Evolutionary conservation across 2,888 invertebrate genomes (phyloP).

Genomic region (Molanna angustata): DNA sequence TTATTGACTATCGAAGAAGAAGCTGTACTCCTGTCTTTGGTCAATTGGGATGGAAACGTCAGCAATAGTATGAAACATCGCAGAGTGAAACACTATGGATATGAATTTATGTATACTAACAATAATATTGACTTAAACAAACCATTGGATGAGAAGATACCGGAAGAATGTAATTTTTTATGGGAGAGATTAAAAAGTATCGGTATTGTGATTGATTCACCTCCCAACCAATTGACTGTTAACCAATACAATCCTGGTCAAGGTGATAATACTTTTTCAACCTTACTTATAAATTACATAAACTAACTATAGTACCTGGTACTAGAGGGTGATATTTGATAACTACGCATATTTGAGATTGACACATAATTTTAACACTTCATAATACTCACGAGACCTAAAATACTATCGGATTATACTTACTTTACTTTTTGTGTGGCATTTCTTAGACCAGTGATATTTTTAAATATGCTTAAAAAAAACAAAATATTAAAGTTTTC

Average conservation of each 20-base stretch:
- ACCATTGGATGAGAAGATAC: slow-evolving; percentile 68
- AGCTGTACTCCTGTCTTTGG: slow-evolving; percentile 52
- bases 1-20: slow-evolving; percentile 75
- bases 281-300: too few relatives aligned
- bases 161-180: slow-evolving; percentile 64
- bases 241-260: slow-evolving; percentile 84
- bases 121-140: slow-evolving; percentile 77
- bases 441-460: too few relatives aligned
- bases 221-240: slow-evolving; percentile 83
- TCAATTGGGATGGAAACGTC: slow-evolving; percentile 51
- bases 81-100: slow-evolving; percentile 87
- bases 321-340: too few relatives aligned
- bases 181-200: slow-evolving; percentile 55
- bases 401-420: too few relatives aligned
- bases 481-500: too few relatives aligned
- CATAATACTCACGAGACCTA: too few relatives aligned
- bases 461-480: too few relatives aligned
- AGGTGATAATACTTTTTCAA: too few relatives aligned
- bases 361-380: too few relatives aligned
- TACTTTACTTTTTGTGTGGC: too few relatives aligned
- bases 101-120: slow-evolving; percentile 82
- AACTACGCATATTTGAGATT: too few relatives aligned
- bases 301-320: too few relatives aligned
- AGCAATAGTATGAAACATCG: slow-evolving; percentile 68
- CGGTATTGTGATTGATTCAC: slow-evolving; percentile 37